Conservation (phyloP, 2,888 invertebrate genomes). For the Plagiodera versicolora region DNA sequence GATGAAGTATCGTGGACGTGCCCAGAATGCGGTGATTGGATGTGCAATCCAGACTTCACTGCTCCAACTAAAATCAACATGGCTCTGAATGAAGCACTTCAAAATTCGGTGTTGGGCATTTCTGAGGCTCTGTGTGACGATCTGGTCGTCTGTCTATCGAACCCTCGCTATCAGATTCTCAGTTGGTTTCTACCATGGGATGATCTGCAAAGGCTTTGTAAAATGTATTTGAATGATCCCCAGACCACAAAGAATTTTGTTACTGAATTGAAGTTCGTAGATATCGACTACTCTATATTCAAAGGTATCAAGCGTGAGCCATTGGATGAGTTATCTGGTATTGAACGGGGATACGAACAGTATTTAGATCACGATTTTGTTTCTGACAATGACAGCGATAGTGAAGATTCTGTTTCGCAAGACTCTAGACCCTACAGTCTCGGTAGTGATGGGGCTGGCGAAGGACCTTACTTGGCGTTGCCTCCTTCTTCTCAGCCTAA, state of each 20-base stretch:
- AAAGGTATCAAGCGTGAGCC: slow-evolving; percentile 61
- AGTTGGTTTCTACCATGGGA: slow-evolving; percentile 70
- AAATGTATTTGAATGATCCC: slow-evolving; percentile 60
- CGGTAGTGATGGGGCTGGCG: slow-evolving; percentile 54
- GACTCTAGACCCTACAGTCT: slow-evolving; percentile 56
- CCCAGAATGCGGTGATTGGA: slow-evolving; percentile 50
- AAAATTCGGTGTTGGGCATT: slow-evolving; percentile 66
- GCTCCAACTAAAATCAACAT: slow-evolving; percentile 47
- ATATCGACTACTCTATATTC: slow-evolving; percentile 71
- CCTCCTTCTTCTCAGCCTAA: slow-evolving; percentile 37
- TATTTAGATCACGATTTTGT: slow-evolving; percentile 44
- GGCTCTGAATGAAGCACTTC: slow-evolving; percentile 54
- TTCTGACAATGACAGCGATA: slow-evolving; percentile 45
- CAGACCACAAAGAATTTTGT: slow-evolving; percentile 66
- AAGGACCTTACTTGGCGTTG: slow-evolving; percentile 35
- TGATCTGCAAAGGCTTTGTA: slow-evolving; percentile 60
- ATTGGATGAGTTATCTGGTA: slow-evolving; percentile 46
- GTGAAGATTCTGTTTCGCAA: slow-evolving; percentile 57
- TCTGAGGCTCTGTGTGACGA: slow-evolving; percentile 69
- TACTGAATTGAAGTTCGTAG: slow-evolving; percentile 73
- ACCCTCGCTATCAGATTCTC: slow-evolving; percentile 70
- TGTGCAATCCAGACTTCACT: slow-evolving; percentile 48
- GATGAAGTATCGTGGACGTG: slow-evolving; percentile 50
- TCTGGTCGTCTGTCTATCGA: slow-evolving; percentile 69
- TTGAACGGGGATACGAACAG: slow-evolving; percentile 48